Evolutionary conservation across 2,797 vertebrate genomes (phyloP), one percentile per base, ranked within the genome.

Genomic region (Ceyx erithaca): DNA sequence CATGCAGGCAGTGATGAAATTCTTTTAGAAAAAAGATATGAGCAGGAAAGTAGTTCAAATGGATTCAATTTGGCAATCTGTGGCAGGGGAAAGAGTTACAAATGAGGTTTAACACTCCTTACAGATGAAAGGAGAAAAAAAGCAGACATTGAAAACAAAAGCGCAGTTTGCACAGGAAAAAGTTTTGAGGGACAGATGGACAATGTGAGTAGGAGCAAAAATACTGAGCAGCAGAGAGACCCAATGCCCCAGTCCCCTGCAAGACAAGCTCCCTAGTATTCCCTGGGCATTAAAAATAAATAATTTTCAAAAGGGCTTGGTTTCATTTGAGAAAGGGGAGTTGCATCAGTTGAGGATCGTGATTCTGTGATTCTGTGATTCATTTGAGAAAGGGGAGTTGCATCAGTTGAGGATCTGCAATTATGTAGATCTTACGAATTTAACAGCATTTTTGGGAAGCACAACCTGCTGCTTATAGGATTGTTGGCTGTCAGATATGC

Each of bases 1-100:
- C 45, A 79, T 49, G 30, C 23, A 64, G 61, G 61, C 80, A 84
- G 58, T 31, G 78, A 91, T 82, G 89, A 88, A 94, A 92, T 91
- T 49, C 78, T 90, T 84, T 88, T 71, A 80, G 85, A 92, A 92
- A 92, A 92, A 55, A 86, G 87, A 67, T 86, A 75, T 40, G 80
- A 93, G 77, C 67, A 84, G 59, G 70, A 84, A 92, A 80, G 78
- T 62, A 64, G 87, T 43, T 93, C 71, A 92, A 84, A 94, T 73
- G 37, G 70, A 94, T 95, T 89, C 64, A 90, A 67, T 87, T 49
- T 86, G 87, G 85, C 91, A 93, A 80, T 40, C 49, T 90, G 61
- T 37, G 70, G 78, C 78, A 93, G 45, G 40, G 57, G 40, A 88
- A 71, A 12, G 55, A 94, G 48, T 26, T 90, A 84, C 71, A 80